These are phyloP conservation scores for Hipposideros armiger DNA, from an alignment of 2,113 vertebrate genomes.

Conservation along the genomic window DNA sequence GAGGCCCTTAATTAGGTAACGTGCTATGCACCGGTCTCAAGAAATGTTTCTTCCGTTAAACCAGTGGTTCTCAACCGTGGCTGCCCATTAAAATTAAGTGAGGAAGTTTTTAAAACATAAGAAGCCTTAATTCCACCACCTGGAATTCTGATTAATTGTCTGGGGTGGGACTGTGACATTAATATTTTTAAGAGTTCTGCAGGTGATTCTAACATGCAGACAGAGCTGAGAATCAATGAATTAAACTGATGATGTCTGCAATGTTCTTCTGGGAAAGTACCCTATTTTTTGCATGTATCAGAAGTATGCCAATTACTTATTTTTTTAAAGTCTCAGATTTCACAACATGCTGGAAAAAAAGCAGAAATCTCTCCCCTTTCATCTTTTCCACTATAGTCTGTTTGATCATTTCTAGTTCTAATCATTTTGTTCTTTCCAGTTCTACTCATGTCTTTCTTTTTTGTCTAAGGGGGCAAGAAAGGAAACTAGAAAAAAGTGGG, in stretches of 20 bases:
- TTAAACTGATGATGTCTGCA: slow-evolving; percentile 24
- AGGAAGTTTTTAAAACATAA: neutral
- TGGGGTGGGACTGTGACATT: neutral
- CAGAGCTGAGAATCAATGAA: neutral
- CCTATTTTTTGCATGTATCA: neutral
- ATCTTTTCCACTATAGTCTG: neutral
- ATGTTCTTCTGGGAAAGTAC: slow-evolving; percentile 18
- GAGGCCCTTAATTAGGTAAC: neutral
- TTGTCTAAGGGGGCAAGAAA: neutral
- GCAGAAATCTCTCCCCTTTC: neutral
- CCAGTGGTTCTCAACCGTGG: neutral
- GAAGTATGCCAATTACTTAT: slow-evolving; percentile 48
- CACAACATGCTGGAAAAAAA: neutral
- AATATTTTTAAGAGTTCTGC: neutral
- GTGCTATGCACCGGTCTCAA: neutral
- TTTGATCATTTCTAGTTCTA: neutral
- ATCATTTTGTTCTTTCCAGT: slow-evolving; percentile 19
- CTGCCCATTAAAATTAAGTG: neutral
- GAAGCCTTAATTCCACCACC: neutral
- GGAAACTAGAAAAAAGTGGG: neutral
- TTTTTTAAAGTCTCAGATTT: slow-evolving; percentile 53
- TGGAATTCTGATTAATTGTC: neutral
- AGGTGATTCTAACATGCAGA: neutral
- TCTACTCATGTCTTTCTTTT: neutral
- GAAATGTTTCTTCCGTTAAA: slow-evolving; percentile 11